Percentiles rank a stretch among this genome's conserved stretches.
These are phyloP conservation scores for Pterocles burchelli DNA, from an alignment of 2,113 vertebrate genomes.

Conservation along the genomic window DNA sequence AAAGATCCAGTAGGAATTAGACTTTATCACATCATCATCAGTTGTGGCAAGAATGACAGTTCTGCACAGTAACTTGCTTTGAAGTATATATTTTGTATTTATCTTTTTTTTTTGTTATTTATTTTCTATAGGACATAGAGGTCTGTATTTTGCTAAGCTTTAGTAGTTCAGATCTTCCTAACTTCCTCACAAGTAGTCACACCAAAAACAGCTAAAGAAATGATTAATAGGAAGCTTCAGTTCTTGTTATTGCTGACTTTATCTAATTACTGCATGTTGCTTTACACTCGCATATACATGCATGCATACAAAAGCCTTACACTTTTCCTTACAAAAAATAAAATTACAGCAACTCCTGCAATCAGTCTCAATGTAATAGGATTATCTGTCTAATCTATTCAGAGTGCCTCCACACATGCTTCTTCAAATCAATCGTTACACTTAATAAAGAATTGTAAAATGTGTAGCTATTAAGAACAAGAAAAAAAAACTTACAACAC, in stretches of 20 bases:
- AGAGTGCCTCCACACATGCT: not conserved
- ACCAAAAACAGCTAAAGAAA: constrained; percentile 11
- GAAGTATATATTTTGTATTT: not conserved
- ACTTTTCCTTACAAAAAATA: not conserved
- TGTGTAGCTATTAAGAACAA: not conserved
- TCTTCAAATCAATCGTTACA: not conserved
- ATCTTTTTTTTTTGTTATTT: not conserved
- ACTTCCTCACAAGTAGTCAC: not conserved
- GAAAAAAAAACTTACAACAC: not conserved
- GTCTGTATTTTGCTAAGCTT: not conserved
- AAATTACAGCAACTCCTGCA: constrained; percentile 13
- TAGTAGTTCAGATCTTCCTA: not conserved
- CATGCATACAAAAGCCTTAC: not conserved
- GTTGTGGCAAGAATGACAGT: not conserved
- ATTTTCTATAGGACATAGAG: not conserved
- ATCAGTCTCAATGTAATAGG: not conserved
- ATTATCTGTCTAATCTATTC: constrained; percentile 35
- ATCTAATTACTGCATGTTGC: not conserved
- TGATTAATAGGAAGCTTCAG: not conserved
- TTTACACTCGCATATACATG: not conserved
- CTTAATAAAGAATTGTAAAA: constrained; percentile 11
- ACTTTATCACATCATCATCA: not conserved
- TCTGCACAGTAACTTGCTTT: not conserved
- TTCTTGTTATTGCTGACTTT: not conserved
- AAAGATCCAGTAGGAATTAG: not conserved